Conservation (phyloP, 2,797 vertebrate genomes). For the Typhlichthys subterraneus region DNA sequence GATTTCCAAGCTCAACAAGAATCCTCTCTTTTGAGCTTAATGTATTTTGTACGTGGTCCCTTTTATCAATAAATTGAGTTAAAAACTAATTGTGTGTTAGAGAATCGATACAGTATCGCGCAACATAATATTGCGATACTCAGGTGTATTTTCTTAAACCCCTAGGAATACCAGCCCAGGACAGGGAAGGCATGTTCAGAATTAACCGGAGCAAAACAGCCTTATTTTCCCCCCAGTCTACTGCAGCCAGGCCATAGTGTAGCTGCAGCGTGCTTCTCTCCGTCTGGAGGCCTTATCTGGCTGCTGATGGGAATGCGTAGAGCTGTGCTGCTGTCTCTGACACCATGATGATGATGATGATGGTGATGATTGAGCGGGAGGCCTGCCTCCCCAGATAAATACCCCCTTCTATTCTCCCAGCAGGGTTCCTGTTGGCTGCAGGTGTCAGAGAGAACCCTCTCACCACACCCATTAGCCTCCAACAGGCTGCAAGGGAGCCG, state of each 20-base stretch:
- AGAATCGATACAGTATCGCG: no score
- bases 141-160: no score
- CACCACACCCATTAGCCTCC: conserved; percentile 57
- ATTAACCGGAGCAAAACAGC: conserved; percentile 56
- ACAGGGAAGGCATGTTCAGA: conserved; percentile 34
- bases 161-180: background rate
- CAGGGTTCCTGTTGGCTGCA: conserved; percentile 59
- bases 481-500: conserved; percentile 29
- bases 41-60: no score
- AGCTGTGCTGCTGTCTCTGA: conserved; percentile 64
- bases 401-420: conserved; percentile 54
- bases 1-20: no score
- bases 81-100: no score
- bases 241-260: conserved; percentile 43
- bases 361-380: conserved; percentile 2
- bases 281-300: conserved; percentile 70
- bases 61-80: no score
- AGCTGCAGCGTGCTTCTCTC: conserved; percentile 44
- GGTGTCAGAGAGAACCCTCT: conserved; percentile 66
- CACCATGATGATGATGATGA: conserved; percentile 43
- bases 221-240: conserved; percentile 24
- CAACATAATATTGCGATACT: no score
- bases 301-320: conserved; percentile 39
- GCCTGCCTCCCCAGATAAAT: conserved; percentile 75
- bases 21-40: no score